Percentiles rank a stretch among this genome's conserved stretches.
These are phyloP conservation scores for Sycobia sp. DNA, from an alignment of 1,140 invertebrate species.

Conservation along the genomic window DNA sequence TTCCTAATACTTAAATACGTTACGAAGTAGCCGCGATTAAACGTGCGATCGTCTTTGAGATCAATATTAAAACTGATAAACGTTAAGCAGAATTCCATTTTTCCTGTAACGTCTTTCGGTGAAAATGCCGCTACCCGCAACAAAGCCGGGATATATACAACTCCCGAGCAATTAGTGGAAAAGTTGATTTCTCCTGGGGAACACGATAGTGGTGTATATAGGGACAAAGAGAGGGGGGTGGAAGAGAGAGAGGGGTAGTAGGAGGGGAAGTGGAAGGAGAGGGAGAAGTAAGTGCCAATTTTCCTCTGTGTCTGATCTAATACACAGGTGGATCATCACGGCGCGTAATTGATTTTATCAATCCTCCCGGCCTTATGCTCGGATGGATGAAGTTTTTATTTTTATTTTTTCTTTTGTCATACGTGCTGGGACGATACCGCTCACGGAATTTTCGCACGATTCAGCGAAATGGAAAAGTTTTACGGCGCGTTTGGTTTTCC, in stretches of 20 bases:
- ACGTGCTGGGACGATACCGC: too few species aligned
- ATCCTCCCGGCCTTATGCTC: not conserved
- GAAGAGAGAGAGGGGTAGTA: not conserved
- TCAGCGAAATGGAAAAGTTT: too few species aligned
- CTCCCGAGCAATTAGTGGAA: conserved; percentile 9
- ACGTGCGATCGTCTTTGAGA: too few species aligned
- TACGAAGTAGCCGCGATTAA: too few species aligned
- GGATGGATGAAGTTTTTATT: too few species aligned
- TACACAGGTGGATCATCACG: not conserved
- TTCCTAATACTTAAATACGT: too few species aligned
- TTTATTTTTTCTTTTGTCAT: too few species aligned
- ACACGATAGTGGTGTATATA: too few species aligned
- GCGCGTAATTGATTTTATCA: conserved; percentile 4
- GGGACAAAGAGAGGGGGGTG: too few species aligned
- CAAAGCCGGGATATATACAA: not conserved
- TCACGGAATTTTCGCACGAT: too few species aligned
- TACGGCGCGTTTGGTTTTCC: too few species aligned
- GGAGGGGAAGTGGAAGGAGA: not conserved
- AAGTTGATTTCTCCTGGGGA: conserved; percentile 18
- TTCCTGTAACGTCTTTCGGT: not conserved
- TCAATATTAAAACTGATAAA: conserved; percentile 18
- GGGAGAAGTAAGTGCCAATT: conserved; percentile 14
- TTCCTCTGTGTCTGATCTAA: not conserved
- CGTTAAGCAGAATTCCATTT: conserved; percentile 3
- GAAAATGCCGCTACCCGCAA: too few species aligned